phyloP scores from a whole-genome alignment of 2,113 vertebrate species.

The Gobius niger region DNA sequence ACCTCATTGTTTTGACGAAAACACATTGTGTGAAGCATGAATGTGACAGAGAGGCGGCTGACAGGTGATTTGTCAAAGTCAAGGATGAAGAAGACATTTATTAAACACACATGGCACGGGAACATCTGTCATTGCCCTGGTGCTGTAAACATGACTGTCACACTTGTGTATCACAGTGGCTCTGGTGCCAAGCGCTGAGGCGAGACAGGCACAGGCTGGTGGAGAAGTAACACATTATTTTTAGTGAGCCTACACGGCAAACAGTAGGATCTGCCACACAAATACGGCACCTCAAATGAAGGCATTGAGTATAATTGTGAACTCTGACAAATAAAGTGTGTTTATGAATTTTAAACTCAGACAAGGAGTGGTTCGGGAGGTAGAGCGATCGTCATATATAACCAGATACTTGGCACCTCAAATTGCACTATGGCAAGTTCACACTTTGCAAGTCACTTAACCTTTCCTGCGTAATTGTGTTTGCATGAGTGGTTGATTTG shows the following conservation, averaged over 20 bases:
- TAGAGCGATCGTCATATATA: not conserved
- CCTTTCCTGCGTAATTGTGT: too few species aligned
- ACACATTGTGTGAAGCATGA: not conserved
- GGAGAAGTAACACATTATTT: conserved; percentile 31
- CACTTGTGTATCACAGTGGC: conserved; percentile 34
- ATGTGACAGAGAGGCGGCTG: not conserved
- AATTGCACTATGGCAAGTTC: too few species aligned
- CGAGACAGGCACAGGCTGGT: not conserved
- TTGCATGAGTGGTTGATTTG: too few species aligned
- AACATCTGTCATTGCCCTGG: conserved; percentile 27
- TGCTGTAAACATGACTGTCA: conserved; percentile 41
- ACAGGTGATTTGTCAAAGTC: conserved; percentile 11
- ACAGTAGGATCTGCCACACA: conserved; percentile 5
- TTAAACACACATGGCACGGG: conserved; percentile 15
- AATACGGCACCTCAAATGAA: not conserved
- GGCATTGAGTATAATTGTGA: not conserved
- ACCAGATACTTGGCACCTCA: too few species aligned
- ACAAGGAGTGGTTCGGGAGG: not conserved
- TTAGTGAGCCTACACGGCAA: conserved; percentile 5
- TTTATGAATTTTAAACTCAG: not conserved
- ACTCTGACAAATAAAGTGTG: too few species aligned
- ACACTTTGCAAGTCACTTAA: too few species aligned
- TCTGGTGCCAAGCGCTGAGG: conserved; percentile 16
- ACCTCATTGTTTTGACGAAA: conserved; percentile 6
- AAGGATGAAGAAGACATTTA: conserved; percentile 19